phyloP scores from a whole-genome alignment of 92 coral and sea anemone species.

The Hydrozoanthus gracilis region DNA sequence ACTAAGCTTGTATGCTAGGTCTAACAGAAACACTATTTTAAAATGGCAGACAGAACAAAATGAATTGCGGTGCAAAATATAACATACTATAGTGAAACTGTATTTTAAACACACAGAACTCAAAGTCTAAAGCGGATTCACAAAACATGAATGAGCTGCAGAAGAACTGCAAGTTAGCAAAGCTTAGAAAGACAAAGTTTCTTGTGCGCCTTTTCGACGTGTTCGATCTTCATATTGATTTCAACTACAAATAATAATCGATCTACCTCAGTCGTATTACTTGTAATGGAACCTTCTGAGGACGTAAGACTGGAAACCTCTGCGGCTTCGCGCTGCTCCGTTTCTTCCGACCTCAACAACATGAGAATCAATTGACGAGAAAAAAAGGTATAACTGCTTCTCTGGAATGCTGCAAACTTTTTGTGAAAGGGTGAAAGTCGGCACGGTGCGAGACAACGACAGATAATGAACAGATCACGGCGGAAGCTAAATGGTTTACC shows the following conservation, averaged over 20 bases:
- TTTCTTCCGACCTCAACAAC: slow-evolving; percentile 27
- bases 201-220: neutral
- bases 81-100: too few species aligned
- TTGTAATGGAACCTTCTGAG: slow-evolving; percentile 7
- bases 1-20: too few species aligned
- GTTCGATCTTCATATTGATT: neutral
- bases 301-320: slow-evolving; percentile 27
- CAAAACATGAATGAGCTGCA: too few species aligned
- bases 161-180: too few species aligned
- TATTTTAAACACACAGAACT: too few species aligned
- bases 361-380: slow-evolving; percentile 11
- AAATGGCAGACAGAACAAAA: too few species aligned
- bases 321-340: neutral
- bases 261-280: neutral
- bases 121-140: too few species aligned
- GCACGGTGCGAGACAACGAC: neutral
- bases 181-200: neutral
- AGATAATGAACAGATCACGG: slow-evolving; percentile 8
- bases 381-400: neutral
- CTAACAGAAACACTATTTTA: too few species aligned
- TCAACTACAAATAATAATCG: neutral
- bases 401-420: neutral
- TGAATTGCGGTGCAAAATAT: too few species aligned
- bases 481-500: slow-evolving; percentile 11
- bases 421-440: neutral